Conservation (phyloP, 2,113 vertebrate species). For the Glaucomys volans region DNA sequence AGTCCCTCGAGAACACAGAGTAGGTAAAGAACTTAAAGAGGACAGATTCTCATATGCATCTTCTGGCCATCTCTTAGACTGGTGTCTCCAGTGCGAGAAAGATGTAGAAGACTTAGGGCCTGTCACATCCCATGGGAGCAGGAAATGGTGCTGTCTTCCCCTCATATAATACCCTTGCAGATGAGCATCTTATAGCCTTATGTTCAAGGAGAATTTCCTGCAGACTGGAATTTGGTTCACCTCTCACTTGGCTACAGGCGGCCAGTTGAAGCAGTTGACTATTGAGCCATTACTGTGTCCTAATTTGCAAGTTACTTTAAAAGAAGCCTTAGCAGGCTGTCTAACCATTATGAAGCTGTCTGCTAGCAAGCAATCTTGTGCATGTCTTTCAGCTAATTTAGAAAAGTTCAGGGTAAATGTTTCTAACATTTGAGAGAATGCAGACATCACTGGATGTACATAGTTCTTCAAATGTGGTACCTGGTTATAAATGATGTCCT, state of each 20-base stretch:
- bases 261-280: conserved; percentile 24
- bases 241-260: not conserved
- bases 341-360: conserved; percentile 67
- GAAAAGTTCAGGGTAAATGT: conserved; percentile 34
- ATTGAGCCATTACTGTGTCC: conserved; percentile 42
- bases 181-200: not conserved
- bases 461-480: not conserved
- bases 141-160: not conserved
- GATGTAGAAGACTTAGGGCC: not conserved
- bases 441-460: not conserved
- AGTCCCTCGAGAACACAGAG: not conserved
- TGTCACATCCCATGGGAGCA: no score
- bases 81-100: not conserved
- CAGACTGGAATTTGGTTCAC: not conserved
- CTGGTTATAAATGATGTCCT: not conserved
- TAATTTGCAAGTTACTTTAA: conserved; percentile 69
- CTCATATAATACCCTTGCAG: not conserved
- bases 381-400: conserved; percentile 41
- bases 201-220: not conserved
- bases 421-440: not conserved
- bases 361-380: not conserved
- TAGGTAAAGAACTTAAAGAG: not conserved
- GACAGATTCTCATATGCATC: not conserved
- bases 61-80: not conserved
- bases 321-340: conserved; percentile 51